Evolutionary conservation across 2,888 invertebrate genomes (phyloP), one percentile per base, ranked within the genome.

Genomic region (Trichacis sp.): DNA sequence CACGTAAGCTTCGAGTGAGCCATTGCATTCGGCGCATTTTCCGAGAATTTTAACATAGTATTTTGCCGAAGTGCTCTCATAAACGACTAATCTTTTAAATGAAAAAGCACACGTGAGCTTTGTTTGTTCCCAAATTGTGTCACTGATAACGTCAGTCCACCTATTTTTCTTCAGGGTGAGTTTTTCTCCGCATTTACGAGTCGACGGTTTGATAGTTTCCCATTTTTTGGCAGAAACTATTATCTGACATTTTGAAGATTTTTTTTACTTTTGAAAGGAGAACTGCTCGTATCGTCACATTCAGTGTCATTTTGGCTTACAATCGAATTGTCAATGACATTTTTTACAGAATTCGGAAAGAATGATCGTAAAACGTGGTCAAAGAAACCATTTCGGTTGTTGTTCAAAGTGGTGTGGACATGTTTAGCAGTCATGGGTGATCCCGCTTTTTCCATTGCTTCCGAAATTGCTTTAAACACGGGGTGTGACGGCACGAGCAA

Each of bases 21-120:
- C 55, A 0, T 11, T 18, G 40, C 54, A 54, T 42, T 62, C 61
- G 0, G 47, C 51, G 9, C 61, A 64, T 3, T 0, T 36, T 36
- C 43, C 55, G 2, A 18, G 17, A 55, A 64, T 46, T 19, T 36
- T 30, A 1, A 29, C 30, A 18, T 48, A 55, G 33, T 45, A 56
- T 47, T 61, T 55, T 1, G 64, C 40, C 19, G 55, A 20, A 1
- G 5, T 38, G 43, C 14, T 47, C 0, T n/a, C 6, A 14, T 9
- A 33, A 8, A 63, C 24, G 9, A 15, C 47, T 8, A 15, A 17
- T 9, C 14, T 18, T 36, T 64, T 53, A 18, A 61, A 61, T 5
- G 40, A 1, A 14, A 66, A 49, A 8, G 52, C 49, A 20, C 57
- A 58, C 1, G 49, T 47, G 17, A 64, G 30, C 36, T 50, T 62